phyloP scores from a whole-genome alignment of 2,888 invertebrate species.

The Sialis lutaria region DNA sequence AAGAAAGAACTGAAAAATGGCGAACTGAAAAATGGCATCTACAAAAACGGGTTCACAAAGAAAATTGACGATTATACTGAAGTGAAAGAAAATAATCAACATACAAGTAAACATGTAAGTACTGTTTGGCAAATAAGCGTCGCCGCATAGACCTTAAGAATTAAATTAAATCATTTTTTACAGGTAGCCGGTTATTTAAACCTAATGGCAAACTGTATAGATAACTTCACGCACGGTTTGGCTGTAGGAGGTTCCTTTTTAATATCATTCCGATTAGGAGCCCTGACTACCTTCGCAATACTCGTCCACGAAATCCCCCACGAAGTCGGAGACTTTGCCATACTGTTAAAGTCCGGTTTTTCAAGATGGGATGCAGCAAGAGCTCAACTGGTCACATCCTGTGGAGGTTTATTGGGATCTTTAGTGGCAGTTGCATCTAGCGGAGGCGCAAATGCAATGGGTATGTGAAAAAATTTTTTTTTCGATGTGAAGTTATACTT shows the following conservation, averaged over 20 bases:
- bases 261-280: constrained; percentile 75
- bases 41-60: constrained; percentile 11
- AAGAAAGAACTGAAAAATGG: constrained; percentile 7
- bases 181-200: constrained; percentile 85
- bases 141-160: background rate
- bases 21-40: constrained; percentile 10
- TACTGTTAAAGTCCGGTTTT: constrained; percentile 82
- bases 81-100: background rate
- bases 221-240: constrained; percentile 96
- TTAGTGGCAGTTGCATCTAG: constrained; percentile 69
- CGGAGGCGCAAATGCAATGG: constrained; percentile 62
- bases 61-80: background rate
- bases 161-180: constrained; percentile 10
- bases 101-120: constrained; percentile 1
- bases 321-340: constrained; percentile 98
- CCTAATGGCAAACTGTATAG: constrained; percentile 88
- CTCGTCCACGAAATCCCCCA: constrained; percentile 94
- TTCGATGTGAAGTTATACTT: too few relatives aligned
- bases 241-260: constrained; percentile 96
- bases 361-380: constrained; percentile 86
- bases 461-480: constrained; percentile 26
- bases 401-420: constrained; percentile 78
- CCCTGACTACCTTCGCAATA: constrained; percentile 87
- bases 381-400: constrained; percentile 82
- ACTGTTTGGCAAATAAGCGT: background rate